Percentiles rank a stretch among this genome's conserved stretches.
These are phyloP conservation scores for Heteractis magnifica DNA, from an alignment of 92 coral and sea anemone species.

Conservation along the genomic window DNA sequence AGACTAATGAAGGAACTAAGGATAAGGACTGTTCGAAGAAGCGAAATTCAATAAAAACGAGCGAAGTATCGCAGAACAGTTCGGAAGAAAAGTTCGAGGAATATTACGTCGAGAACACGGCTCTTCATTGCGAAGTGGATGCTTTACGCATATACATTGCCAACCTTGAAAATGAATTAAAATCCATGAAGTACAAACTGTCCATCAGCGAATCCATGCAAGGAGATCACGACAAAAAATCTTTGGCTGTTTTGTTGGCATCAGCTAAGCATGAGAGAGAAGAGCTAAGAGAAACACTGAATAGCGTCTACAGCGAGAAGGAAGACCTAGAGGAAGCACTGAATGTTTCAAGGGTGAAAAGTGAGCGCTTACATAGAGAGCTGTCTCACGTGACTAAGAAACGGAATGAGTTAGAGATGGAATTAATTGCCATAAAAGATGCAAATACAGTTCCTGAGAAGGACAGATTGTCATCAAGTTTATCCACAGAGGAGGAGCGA, in stretches of 20 bases:
- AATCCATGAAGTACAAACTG: constrained; percentile 60
- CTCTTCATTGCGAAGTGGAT: constrained; percentile 57
- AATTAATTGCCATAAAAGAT: constrained; percentile 43
- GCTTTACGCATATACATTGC: constrained; percentile 52
- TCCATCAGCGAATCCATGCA: constrained; percentile 61
- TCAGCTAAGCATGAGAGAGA: constrained; percentile 83
- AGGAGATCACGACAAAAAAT: constrained; percentile 56
- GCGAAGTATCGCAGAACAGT: not conserved
- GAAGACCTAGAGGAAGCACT: constrained; percentile 73
- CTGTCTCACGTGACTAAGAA: constrained; percentile 47
- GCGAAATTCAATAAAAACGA: constrained; percentile 10
- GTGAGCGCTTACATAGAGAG: constrained; percentile 62
- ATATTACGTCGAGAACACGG: constrained; percentile 49
- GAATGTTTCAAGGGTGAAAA: constrained; percentile 39
- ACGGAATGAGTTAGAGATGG: constrained; percentile 63
- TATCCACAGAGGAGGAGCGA: constrained; percentile 12
- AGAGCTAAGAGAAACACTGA: constrained; percentile 72
- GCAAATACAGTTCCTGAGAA: not conserved
- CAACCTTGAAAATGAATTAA: constrained; percentile 61
- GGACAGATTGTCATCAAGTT: constrained; percentile 1
- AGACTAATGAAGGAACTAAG: not conserved
- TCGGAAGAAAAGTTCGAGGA: constrained; percentile 36
- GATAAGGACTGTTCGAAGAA: constrained; percentile 9
- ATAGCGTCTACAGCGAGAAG: constrained; percentile 54
- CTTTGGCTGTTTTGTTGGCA: constrained; percentile 65